Conservation (phyloP, 2,113 vertebrate genomes). For the Emydura subglobosa region DNA sequence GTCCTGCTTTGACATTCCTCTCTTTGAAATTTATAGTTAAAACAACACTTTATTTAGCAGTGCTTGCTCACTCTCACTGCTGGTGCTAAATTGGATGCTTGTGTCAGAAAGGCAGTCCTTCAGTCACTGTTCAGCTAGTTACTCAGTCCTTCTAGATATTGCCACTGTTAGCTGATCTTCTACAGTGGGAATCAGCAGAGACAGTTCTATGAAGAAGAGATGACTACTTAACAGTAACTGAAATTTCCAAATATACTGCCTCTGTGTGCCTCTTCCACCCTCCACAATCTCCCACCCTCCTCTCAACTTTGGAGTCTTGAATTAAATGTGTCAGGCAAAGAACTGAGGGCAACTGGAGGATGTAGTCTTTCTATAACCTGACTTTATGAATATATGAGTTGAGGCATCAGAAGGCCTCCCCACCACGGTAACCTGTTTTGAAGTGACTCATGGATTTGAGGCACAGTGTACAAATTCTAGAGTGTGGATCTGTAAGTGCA, state of each 20-base stretch:
- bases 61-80: neutral
- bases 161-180: neutral
- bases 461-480: neutral
- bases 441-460: neutral
- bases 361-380: neutral
- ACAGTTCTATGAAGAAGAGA: neutral
- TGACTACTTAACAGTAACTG: neutral
- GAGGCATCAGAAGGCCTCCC: neutral
- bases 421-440: neutral
- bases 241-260: neutral
- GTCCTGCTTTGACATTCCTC: neutral
- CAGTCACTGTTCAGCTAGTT: neutral
- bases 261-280: neutral
- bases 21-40: neutral
- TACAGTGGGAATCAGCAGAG: neutral
- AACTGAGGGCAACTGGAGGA: neutral
- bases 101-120: neutral
- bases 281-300: neutral
- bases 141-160: neutral
- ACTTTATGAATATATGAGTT: neutral
- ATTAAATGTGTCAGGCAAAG: neutral
- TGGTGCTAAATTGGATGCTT: neutral
- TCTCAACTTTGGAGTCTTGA: neutral
- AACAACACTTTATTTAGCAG: neutral
- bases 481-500: neutral